phyloP scores from a whole-genome alignment of 2,888 invertebrate genomes.

The Sinohyriopsis cumingii region DNA sequence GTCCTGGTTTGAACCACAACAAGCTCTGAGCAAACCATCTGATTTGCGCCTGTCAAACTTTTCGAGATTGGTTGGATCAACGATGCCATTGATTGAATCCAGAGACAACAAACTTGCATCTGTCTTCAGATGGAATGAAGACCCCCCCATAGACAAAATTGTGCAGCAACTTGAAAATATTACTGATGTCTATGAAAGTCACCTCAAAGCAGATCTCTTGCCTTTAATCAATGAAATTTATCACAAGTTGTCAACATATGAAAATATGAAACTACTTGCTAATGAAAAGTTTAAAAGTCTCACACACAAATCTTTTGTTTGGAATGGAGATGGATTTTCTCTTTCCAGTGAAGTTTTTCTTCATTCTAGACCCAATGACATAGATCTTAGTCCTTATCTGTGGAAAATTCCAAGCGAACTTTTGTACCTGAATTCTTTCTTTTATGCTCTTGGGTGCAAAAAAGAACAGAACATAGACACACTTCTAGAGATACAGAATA shows the following conservation, averaged over 20 bases:
- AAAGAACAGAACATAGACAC: conserved; percentile 7
- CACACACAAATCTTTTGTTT: conserved; percentile 9
- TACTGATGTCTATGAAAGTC: conserved; percentile 10
- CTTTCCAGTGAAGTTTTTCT: conserved; percentile 8
- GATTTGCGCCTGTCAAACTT: conserved; percentile 6
- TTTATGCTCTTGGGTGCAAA: conserved; percentile 10
- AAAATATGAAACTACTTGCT: not conserved
- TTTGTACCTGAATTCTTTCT: conserved; percentile 7
- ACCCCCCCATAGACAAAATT: conserved; percentile 17
- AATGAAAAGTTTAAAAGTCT: conserved; percentile 1
- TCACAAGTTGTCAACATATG: not conserved
- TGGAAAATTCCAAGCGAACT: conserved; percentile 21
- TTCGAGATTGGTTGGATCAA: conserved; percentile 17
- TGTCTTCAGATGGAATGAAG: conserved; percentile 15
- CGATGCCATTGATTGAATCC: conserved; percentile 16
- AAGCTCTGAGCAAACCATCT: conserved; percentile 7
- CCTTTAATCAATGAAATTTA: conserved; percentile 20
- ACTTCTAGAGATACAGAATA: conserved; percentile 6
- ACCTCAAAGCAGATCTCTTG: conserved; percentile 16
- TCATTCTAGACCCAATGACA: conserved; percentile 6
- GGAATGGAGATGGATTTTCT: conserved; percentile 27
- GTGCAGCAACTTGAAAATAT: conserved; percentile 20
- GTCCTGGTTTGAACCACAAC: conserved; percentile 9
- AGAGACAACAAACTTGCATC: conserved; percentile 5
- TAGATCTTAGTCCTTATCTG: conserved; percentile 23